These are phyloP conservation scores for Leucophenga varia DNA, from an alignment of 1,140 invertebrate species.

Conservation along the genomic window DNA sequence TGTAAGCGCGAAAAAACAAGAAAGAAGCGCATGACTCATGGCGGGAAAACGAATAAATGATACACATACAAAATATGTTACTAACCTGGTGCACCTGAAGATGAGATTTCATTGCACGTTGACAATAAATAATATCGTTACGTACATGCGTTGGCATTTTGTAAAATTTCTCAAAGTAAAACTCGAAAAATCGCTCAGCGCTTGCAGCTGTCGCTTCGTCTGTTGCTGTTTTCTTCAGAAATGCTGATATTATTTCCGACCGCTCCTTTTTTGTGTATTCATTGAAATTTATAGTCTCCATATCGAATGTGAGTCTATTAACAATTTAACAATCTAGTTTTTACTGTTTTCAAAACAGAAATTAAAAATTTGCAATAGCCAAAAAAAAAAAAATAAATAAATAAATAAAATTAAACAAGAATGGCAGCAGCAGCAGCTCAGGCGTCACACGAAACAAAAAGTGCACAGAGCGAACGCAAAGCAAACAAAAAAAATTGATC, in stretches of 20 bases:
- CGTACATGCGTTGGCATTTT: slow-evolving; percentile 35
- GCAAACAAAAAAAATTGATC: no score
- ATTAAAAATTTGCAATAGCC: no score
- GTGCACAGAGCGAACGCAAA: no score
- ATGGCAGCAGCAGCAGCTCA: no score
- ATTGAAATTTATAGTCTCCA: slow-evolving; percentile 37
- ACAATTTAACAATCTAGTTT: no score
- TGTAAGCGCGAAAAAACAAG: no score
- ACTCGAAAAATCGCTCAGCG: slow-evolving; percentile 31
- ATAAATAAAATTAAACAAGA: no score
- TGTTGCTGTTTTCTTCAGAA: slow-evolving; percentile 29
- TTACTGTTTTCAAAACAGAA: no score
- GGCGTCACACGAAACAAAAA: no score
- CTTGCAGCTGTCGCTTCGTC: slow-evolving; percentile 22
- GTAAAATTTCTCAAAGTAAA: slow-evolving; percentile 45
- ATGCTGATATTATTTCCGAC: slow-evolving; percentile 31
- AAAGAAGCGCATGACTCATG: background rate
- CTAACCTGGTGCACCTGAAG: slow-evolving; percentile 40
- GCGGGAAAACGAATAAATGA: background rate
- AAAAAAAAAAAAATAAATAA: no score
- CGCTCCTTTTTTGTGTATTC: slow-evolving; percentile 32
- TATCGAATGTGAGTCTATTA: no score
- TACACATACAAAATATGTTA: background rate
- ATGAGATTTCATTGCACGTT: slow-evolving; percentile 35
- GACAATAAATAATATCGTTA: slow-evolving; percentile 48